Conservation (phyloP, 2,113 vertebrate species). For the Urocolius indicus region DNA sequence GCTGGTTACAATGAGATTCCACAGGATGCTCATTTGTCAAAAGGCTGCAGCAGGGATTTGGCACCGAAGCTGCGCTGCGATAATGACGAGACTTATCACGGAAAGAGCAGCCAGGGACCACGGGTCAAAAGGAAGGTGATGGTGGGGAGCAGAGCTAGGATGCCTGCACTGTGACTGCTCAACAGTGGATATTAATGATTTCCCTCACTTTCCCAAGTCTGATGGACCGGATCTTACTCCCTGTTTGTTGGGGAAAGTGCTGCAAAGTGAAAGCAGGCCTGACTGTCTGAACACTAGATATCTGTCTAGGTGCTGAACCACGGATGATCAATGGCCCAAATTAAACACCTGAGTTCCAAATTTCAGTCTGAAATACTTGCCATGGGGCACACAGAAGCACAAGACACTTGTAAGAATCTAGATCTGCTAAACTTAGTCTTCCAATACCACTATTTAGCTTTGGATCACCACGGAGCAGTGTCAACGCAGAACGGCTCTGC, state of each 20-base stretch:
- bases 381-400: not conserved
- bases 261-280: not conserved
- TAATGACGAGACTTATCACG: not conserved
- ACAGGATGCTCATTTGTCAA: slow-evolving; percentile 39
- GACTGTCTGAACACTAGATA: not conserved
- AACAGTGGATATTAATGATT: not conserved
- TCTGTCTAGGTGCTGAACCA: not conserved
- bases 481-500: not conserved
- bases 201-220: not conserved
- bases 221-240: not conserved
- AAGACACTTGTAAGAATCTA: not conserved
- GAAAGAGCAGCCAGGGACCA: not conserved
- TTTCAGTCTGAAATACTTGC: not conserved
- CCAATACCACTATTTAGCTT: not conserved
- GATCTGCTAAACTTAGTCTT: not conserved
- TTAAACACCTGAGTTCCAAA: not conserved
- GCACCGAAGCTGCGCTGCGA: not conserved
- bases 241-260: not conserved
- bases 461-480: not conserved
- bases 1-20: not conserved
- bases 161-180: not conserved
- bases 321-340: not conserved
- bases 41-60: not conserved
- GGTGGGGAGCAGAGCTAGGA: not conserved
- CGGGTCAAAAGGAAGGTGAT: slow-evolving; percentile 20